Evolutionary conservation across 2,888 invertebrate species (phyloP).

Genomic region (Ecdyonurus torrentis): DNA sequence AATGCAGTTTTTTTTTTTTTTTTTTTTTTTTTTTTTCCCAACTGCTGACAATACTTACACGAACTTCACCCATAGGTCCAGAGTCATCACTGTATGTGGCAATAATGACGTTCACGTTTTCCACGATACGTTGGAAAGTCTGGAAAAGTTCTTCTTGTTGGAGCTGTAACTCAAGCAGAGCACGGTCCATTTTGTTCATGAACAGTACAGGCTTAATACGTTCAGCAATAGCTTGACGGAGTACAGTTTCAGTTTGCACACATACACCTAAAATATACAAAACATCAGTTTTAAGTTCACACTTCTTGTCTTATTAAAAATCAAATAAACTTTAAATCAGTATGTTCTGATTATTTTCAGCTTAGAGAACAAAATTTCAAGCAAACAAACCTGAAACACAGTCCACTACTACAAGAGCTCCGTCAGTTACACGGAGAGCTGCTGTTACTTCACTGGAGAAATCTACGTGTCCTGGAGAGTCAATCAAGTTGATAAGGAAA

Average conservation of each 20-base stretch:
- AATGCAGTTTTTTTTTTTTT: no score
- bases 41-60: slow-evolving; percentile 41
- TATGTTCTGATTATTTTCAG: not conserved
- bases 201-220: slow-evolving; percentile 99
- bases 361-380: not conserved
- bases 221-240: slow-evolving; percentile 99
- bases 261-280: slow-evolving; percentile 65
- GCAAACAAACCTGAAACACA: slow-evolving; percentile 82
- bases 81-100: slow-evolving; percentile 95
- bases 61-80: slow-evolving; percentile 98
- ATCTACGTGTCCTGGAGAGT: slow-evolving; percentile 99
- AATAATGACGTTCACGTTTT: slow-evolving; percentile 99
- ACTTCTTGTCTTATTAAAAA: not conserved
- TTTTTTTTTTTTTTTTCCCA: no score
- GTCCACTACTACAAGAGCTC: slow-evolving; percentile 98
- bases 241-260: slow-evolving; percentile 98
- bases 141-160: slow-evolving; percentile 96
- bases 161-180: slow-evolving; percentile 89
- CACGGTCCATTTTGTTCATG: slow-evolving; percentile 99
- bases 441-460: slow-evolving; percentile 99
- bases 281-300: not conserved
- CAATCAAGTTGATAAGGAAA: slow-evolving; percentile 99
- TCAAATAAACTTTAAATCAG: slow-evolving; percentile 7
- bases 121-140: slow-evolving; percentile 98
- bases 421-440: slow-evolving; percentile 98